These are phyloP conservation scores for Geopemphigus sp. DNA, from an alignment of 1,140 invertebrate species.

Conservation along the genomic window DNA sequence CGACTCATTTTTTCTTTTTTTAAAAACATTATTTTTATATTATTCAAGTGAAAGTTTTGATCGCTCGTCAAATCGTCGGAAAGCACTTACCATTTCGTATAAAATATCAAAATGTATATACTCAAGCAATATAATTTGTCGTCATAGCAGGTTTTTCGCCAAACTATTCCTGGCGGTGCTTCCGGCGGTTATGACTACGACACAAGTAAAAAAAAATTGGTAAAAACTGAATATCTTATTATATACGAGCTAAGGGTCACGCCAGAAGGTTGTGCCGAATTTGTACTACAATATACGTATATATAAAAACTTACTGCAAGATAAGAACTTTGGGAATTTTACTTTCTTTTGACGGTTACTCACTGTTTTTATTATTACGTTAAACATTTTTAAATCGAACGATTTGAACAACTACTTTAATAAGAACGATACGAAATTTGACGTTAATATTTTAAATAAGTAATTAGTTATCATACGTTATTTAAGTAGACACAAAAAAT, in stretches of 20 bases:
- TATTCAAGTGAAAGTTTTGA: no score
- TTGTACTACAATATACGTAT: background rate
- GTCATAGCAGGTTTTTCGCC: background rate
- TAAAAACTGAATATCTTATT: conserved; percentile 30
- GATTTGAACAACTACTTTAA: background rate
- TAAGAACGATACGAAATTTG: no score
- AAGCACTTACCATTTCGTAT: no score
- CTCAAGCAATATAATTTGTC: conserved; percentile 12
- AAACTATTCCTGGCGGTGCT: background rate
- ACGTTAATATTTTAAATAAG: no score
- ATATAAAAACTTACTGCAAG: background rate
- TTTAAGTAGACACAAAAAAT: no score
- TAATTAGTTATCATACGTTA: no score
- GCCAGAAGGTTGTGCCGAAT: background rate
- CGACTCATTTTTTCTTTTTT: background rate
- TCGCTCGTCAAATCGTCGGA: background rate
- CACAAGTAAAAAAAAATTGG: background rate
- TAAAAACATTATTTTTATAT: background rate
- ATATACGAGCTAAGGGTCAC: background rate
- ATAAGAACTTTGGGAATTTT: background rate
- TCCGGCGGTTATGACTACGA: background rate
- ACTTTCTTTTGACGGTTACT: background rate
- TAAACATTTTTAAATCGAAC: background rate
- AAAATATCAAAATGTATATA: background rate
- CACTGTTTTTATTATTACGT: background rate